A percentile compares a stretch with the other conserved stretches of the same genome.
Evolutionary conservation across 2,888 invertebrate genomes (phyloP).

Genomic region (Troglohyphantes excavatus): DNA sequence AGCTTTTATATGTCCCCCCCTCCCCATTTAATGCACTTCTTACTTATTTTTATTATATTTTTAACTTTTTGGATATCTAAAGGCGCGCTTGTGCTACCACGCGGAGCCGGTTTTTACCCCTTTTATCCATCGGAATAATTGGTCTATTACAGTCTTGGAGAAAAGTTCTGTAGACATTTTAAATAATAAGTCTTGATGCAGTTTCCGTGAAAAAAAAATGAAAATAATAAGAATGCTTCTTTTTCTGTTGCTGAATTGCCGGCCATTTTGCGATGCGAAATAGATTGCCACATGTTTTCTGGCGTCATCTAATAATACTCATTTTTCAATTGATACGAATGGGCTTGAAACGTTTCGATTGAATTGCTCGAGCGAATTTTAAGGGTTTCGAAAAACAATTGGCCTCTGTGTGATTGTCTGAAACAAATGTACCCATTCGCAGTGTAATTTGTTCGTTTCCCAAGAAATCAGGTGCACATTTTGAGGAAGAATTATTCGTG

Average conservation of each 20-base stretch:
- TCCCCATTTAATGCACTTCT: conserved; percentile 39
- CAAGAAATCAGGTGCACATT: not conserved
- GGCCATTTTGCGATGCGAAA: not conserved
- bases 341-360: not conserved
- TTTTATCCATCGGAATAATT: conserved; percentile 58
- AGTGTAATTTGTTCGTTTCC: not conserved
- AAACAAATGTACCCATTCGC: not conserved
- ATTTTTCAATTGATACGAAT: conserved; percentile 26
- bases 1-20: conserved; percentile 51
- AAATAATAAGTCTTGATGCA: conserved; percentile 73
- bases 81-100: conserved; percentile 19
- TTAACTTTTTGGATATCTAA: conserved; percentile 18
- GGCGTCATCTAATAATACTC: conserved; percentile 7
- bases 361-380: not conserved
- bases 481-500: not conserved
- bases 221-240: too few relatives aligned
- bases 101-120: conserved; percentile 36
- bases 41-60: conserved; percentile 27
- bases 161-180: conserved; percentile 70
- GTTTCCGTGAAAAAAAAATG: conserved; percentile 58
- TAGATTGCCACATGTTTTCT: conserved; percentile 10
- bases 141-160: conserved; percentile 64
- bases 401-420: not conserved
- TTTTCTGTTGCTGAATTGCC: conserved; percentile 10
- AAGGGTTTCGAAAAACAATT: conserved; percentile 8